phyloP scores from a whole-genome alignment of 2,888 invertebrate species.

The Drosophila percnosoma region DNA sequence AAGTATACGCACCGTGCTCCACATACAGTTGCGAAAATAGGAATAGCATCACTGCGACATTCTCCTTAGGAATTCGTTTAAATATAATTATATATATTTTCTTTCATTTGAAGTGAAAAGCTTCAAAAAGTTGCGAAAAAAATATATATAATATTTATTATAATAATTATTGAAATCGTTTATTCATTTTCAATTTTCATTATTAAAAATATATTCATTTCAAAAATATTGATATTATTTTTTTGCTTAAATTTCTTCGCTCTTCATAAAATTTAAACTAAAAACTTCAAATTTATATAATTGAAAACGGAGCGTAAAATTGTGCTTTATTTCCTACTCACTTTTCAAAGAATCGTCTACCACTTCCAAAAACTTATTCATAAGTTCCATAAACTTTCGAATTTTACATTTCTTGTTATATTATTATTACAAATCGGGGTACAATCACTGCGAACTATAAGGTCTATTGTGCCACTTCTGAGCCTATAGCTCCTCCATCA shows the following conservation, averaged over 20 bases:
- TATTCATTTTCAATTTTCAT: not conserved
- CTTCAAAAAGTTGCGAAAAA: not conserved
- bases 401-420: not conserved
- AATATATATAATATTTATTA: not conserved
- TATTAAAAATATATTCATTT: not conserved
- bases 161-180: not conserved
- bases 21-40: not conserved
- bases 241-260: no score
- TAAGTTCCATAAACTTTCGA: not conserved
- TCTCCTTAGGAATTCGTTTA: not conserved
- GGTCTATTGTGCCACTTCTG: no score
- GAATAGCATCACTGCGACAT: not conserved
- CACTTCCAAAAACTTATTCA: not conserved
- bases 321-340: not conserved
- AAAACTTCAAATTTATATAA: no score
- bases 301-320: not conserved
- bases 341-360: not conserved
- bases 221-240: not conserved
- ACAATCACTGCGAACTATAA: no score
- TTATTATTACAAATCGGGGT: no score
- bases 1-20: slow-evolving; percentile 28
- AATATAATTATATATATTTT: not conserved
- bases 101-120: not conserved
- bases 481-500: no score
- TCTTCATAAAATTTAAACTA: not conserved